These are phyloP conservation scores for Synodontis membranacea DNA, from an alignment of 2,113 vertebrate species.

Conservation along the genomic window DNA sequence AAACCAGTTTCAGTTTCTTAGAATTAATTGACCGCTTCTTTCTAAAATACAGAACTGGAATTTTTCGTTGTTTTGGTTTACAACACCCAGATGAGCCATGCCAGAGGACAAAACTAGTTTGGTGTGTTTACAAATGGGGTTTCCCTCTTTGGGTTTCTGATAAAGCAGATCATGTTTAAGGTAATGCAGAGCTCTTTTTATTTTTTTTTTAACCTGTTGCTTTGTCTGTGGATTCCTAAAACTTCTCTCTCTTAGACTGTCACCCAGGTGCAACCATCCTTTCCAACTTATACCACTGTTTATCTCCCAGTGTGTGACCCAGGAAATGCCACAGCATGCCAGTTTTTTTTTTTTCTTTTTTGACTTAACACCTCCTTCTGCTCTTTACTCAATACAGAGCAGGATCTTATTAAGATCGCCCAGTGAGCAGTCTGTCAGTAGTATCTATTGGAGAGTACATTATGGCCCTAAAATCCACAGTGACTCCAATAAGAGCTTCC, in stretches of 20 bases:
- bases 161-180: slow-evolving; percentile 15
- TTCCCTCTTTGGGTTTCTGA: not conserved
- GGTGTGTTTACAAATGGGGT: slow-evolving; percentile 10
- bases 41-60: slow-evolving; percentile 29
- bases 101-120: slow-evolving; percentile 20
- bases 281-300: slow-evolving; percentile 15
- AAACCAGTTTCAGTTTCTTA: slow-evolving; percentile 37
- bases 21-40: slow-evolving; percentile 33
- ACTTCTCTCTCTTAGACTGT: not conserved
- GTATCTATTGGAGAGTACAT: slow-evolving; percentile 46
- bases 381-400: slow-evolving; percentile 25
- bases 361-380: slow-evolving; percentile 37
- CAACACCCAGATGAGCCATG: slow-evolving; percentile 37
- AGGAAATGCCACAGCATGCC: slow-evolving; percentile 50
- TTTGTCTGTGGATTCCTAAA: slow-evolving; percentile 8
- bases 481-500: slow-evolving; percentile 47
- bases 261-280: not conserved
- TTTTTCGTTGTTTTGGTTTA: slow-evolving; percentile 40
- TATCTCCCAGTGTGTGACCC: slow-evolving; percentile 29
- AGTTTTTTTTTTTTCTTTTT: too few relatives aligned
- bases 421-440: slow-evolving; percentile 48
- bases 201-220: not conserved
- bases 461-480: slow-evolving; percentile 47
- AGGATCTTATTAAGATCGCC: slow-evolving; percentile 32
- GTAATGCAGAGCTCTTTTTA: not conserved